Percentiles rank a stretch among this genome's conserved stretches.
Evolutionary conservation across 2,888 invertebrate genomes (phyloP).

Genomic region (Mantis religiosa): DNA sequence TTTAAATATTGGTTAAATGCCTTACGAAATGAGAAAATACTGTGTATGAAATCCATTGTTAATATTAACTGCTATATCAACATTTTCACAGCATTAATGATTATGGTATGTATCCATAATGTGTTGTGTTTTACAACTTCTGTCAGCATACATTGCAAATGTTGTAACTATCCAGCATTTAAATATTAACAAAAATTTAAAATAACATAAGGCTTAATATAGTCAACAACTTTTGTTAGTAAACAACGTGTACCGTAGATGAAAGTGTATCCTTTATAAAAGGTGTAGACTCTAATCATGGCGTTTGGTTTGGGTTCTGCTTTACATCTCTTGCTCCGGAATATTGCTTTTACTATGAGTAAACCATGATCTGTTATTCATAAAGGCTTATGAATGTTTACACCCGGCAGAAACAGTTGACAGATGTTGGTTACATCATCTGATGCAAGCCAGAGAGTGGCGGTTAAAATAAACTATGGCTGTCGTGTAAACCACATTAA

Average conservation of each 20-base stretch:
- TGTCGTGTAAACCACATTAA: neutral
- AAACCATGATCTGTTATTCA: neutral
- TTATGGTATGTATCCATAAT: no score
- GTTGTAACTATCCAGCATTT: no score
- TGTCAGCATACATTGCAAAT: no score
- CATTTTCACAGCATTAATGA: no score
- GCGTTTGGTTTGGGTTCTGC: neutral
- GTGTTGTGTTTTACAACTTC: no score
- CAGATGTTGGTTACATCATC: neutral
- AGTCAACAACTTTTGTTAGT: no score
- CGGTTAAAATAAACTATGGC: neutral
- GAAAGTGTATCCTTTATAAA: neutral
- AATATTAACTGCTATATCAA: no score
- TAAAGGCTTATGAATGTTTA: neutral
- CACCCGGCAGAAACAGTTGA: neutral
- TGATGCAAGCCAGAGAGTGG: neutral
- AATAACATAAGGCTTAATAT: no score
- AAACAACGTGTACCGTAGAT: neutral
- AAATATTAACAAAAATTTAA: no score
- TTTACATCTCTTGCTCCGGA: neutral
- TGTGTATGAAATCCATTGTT: no score
- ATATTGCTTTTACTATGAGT: neutral
- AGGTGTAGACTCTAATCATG: neutral
- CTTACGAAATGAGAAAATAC: no score
- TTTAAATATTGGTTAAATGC: no score